phyloP scores from a whole-genome alignment of 2,888 invertebrate species.

The Agrochola litura region DNA sequence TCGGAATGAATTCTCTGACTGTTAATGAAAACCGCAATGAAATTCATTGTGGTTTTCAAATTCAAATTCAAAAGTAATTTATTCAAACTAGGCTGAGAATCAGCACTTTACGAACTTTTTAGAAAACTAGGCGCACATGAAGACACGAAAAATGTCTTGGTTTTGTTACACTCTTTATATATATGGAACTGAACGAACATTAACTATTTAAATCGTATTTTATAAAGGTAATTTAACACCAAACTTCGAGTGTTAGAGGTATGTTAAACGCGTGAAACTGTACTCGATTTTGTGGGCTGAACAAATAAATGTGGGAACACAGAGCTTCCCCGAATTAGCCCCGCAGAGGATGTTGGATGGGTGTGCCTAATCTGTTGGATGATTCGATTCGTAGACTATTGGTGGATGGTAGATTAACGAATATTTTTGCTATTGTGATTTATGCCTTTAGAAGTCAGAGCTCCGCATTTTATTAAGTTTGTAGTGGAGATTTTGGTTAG shows the following conservation, averaged over 20 bases:
- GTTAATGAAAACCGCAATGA: too few species aligned
- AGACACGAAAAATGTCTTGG: too few species aligned
- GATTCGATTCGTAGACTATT: conserved; percentile 46
- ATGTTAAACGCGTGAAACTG: conserved; percentile 75
- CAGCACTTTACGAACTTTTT: too few species aligned
- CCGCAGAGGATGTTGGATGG: conserved; percentile 39
- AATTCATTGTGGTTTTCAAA: too few species aligned
- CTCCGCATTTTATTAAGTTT: neutral
- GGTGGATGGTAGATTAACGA: neutral
- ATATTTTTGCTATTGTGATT: neutral
- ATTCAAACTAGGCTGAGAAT: too few species aligned
- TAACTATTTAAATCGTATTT: conserved; percentile 4
- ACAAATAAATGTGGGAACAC: conserved; percentile 64
- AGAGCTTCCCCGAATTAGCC: conserved; percentile 34
- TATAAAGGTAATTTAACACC: conserved; percentile 63
- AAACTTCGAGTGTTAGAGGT: conserved; percentile 68
- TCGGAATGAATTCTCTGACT: too few species aligned
- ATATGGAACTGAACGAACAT: neutral
- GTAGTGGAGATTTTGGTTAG: too few species aligned
- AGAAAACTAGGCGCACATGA: too few species aligned
- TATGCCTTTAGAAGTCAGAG: neutral
- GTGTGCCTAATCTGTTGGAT: conserved; percentile 50
- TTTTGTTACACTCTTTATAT: too few species aligned
- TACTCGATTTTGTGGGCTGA: conserved; percentile 76
- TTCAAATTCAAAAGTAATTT: too few species aligned